A percentile compares a stretch with the other conserved stretches of the same genome.
phyloP scores from a whole-genome alignment of 2,113 vertebrate genomes.

The Psettodes erumei region DNA sequence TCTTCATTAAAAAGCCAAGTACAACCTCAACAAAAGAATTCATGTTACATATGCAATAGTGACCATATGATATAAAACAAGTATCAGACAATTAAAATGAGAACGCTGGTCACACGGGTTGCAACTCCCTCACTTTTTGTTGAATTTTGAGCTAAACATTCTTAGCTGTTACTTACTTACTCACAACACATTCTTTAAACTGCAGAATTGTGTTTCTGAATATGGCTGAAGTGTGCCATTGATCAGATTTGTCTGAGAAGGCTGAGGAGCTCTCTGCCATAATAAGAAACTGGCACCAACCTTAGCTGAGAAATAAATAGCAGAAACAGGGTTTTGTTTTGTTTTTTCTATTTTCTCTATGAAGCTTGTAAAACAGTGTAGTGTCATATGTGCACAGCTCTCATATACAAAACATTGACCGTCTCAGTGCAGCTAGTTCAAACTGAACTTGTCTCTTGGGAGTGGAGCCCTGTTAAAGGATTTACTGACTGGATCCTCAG shows the following conservation, averaged over 20 bases:
- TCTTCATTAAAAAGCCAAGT: constrained; percentile 44
- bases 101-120: not conserved
- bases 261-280: not conserved
- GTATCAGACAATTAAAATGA: not conserved
- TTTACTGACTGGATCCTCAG: constrained; percentile 31
- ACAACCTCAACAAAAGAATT: not conserved
- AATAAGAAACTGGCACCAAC: not conserved
- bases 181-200: not conserved
- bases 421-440: constrained; percentile 11
- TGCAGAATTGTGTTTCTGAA: not conserved
- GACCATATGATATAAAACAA: constrained; percentile 5
- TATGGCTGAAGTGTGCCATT: not conserved
- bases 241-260: not conserved
- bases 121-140: not conserved
- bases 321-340: not conserved
- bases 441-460: constrained; percentile 25
- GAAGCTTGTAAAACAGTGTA: not conserved
- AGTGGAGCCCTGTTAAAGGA: constrained; percentile 34
- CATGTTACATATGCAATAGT: constrained; percentile 24
- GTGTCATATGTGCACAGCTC: not conserved
- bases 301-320: not conserved
- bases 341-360: not conserved
- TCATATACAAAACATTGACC: not conserved
- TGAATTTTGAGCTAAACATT: not conserved
- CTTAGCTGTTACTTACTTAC: not conserved